Base-by-base conservation (phyloP, 2,888 invertebrate genomes). In the Erynnis tages region DNA sequence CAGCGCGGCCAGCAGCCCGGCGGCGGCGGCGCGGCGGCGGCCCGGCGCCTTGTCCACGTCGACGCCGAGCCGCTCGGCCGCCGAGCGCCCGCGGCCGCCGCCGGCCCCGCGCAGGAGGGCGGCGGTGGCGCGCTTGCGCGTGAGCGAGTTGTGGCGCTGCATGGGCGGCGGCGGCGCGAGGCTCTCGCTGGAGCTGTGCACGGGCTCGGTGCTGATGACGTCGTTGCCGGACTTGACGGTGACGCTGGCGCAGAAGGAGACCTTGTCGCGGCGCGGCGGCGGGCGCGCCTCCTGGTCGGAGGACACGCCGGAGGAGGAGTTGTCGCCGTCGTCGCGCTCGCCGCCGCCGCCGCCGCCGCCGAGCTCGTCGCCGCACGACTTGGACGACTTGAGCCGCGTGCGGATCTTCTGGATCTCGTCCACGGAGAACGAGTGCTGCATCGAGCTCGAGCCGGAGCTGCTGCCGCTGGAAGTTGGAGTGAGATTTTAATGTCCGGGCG, bases 401-500 rank as follows among this genome's bases (percentile, higher is more conserved):
- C 96, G 91, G 58, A 96, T 95, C 79, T 95, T 96, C 76, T 96
- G 96, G 49, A 96, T 96, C 82, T 96, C 96, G 77, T 96, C 96
- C 54, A 96, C 96, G 46, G 95, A 95, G 82, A 96, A 94, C 57
- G 96, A 96, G 74, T 95, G 96, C 54, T 95, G 94, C 79, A 95
- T 91, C 8, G 95, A 95, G 54, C 94, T 92, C 14, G 94, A 94
- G 1, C 94, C 93, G 16, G 93, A 92, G 67, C 93, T 93, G 79
- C 94, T 94, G 53, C 94, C 94, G 71, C 94, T 93, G 79, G n/a
- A 5, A 19, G 5, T 21, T 13, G 11, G 2, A 21, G 21, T 21
- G 21, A 5, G 21, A 21, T 21, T 21, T 21, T 21, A 21, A n/a
- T n/a, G n/a, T n/a, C n/a, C n/a, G n/a, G n/a, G n/a, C n/a, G n/a